Evolutionary conservation across 2,888 invertebrate species (phyloP).

Genomic region (Zele albiditarsus): DNA sequence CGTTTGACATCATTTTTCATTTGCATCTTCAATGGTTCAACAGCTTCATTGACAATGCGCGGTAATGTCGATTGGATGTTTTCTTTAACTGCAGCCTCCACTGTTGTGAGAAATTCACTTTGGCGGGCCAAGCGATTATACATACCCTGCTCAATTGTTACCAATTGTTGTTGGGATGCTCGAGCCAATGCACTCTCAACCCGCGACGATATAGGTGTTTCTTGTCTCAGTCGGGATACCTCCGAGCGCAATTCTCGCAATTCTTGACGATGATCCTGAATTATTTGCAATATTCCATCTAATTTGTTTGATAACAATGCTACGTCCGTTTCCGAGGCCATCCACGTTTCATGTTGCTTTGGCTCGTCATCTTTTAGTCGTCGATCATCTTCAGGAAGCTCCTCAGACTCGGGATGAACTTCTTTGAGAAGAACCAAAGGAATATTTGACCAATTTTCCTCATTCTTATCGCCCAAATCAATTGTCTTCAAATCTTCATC

Average conservation of each 20-base stretch:
- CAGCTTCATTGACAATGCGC: conserved; percentile 78
- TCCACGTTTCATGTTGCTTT: conserved; percentile 36
- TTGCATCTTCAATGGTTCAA: conserved; percentile 84
- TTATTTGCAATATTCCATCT: conserved; percentile 61
- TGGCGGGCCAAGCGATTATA: conserved; percentile 62
- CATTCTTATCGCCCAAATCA: conserved; percentile 49
- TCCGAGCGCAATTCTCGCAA: conserved; percentile 63
- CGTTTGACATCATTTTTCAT: conserved; percentile 75
- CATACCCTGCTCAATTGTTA: conserved; percentile 63
- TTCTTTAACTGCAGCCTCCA: conserved; percentile 72
- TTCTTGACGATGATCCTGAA: conserved; percentile 67
- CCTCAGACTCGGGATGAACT: conserved; percentile 53
- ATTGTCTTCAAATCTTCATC: conserved; percentile 56
- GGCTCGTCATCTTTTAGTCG: conserved; percentile 22
- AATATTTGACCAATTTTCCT: conserved; percentile 72
- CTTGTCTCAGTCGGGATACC: conserved; percentile 61
- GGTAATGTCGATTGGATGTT: conserved; percentile 74
- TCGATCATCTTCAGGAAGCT: conserved; percentile 47
- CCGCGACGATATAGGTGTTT: conserved; percentile 60
- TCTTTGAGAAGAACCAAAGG: conserved; percentile 69
- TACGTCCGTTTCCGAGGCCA: conserved; percentile 53
- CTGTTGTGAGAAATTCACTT: conserved; percentile 61
- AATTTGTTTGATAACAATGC: conserved; percentile 61
- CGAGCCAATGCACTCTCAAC: conserved; percentile 63
- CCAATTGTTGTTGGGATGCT: conserved; percentile 62